Percentiles rank a stretch among this genome's conserved stretches.
These are phyloP conservation scores for Ectemnius cavifrons DNA, from an alignment of 2,888 invertebrate genomes.

Conservation along the genomic window DNA sequence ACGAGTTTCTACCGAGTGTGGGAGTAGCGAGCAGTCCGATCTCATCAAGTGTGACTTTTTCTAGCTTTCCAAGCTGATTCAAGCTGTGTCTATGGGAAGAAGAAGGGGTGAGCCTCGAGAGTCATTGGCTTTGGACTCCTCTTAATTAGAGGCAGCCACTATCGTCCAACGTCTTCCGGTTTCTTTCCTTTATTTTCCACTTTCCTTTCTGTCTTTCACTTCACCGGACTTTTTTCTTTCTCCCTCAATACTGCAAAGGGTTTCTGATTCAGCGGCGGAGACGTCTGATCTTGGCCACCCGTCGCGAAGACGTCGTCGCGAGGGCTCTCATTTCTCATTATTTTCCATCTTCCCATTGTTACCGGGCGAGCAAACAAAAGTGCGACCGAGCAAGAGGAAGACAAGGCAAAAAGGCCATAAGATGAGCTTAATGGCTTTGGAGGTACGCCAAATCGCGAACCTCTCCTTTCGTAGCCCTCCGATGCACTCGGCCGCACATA, in stretches of 20 bases:
- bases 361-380: conserved; percentile 71
- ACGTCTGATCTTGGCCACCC: conserved; percentile 36
- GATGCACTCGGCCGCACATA: conserved; percentile 50
- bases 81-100: conserved; percentile 12
- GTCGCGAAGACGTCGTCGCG: conserved; percentile 12
- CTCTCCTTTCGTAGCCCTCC: conserved; percentile 34
- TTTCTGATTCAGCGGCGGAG: conserved; percentile 45
- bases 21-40: no score
- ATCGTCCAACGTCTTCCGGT: conserved; percentile 1
- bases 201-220: background rate
- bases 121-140: conserved; percentile 15
- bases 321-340: conserved; percentile 57
- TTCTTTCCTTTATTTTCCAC: background rate
- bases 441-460: conserved; percentile 65
- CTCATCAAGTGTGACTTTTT: background rate
- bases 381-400: conserved; percentile 56
- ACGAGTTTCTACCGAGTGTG: no score
- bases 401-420: conserved; percentile 61
- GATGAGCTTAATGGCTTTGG: conserved; percentile 71
- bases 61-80: background rate
- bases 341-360: conserved; percentile 72
- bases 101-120: conserved; percentile 17
- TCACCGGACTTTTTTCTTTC: no score
- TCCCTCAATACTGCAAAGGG: conserved; percentile 6
- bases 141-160: conserved; percentile 40